These are phyloP conservation scores for Leontopithecus rosalia DNA, from an alignment of 2,797 vertebrate species.

Conservation along the genomic window DNA sequence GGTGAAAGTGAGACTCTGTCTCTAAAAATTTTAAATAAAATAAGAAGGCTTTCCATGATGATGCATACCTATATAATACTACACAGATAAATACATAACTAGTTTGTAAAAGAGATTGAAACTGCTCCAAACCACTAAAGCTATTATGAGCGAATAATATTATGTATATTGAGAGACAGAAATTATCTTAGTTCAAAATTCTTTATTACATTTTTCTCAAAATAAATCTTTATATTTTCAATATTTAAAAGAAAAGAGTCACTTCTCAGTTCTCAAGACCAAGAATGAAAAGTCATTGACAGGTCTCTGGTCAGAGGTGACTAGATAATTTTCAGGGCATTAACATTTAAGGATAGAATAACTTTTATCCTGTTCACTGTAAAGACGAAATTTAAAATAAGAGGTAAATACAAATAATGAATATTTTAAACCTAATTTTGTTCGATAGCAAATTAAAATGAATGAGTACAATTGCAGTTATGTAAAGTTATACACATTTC, in stretches of 20 bases:
- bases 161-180: neutral
- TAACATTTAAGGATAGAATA: neutral
- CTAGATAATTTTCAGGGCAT: neutral
- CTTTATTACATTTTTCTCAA: neutral
- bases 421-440: neutral
- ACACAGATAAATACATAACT: neutral
- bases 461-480: neutral
- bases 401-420: neutral
- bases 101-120: neutral
- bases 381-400: slow-evolving; percentile 7
- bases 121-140: neutral
- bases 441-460: neutral
- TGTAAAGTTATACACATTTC: neutral
- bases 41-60: no score
- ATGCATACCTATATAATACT: neutral
- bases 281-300: neutral
- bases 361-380: neutral
- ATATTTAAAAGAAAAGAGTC: neutral
- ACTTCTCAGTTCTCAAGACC: neutral
- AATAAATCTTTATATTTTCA: slow-evolving; percentile 35
- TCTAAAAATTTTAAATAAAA: no score
- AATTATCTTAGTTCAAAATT: neutral
- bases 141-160: neutral
- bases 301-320: neutral
- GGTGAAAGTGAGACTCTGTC: no score